A percentile compares a stretch with the other conserved stretches of the same genome.
Evolutionary conservation across 2,888 invertebrate genomes (phyloP).

Genomic region (Periphyllus acericola): DNA sequence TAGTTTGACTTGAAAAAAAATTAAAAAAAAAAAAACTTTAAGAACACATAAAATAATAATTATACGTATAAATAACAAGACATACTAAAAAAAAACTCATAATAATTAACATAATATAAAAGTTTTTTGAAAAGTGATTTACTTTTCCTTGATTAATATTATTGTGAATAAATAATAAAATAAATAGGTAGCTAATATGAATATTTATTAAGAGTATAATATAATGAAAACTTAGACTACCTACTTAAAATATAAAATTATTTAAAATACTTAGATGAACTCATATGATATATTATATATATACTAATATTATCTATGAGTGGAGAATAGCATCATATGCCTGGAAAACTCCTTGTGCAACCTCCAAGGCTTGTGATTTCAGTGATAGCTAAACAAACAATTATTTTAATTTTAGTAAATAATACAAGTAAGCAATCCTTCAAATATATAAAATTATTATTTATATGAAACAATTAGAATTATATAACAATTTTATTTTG

Average conservation of each 20-base stretch:
- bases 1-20: neutral
- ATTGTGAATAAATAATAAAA: conserved; percentile 16
- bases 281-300: conserved; percentile 1
- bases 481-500: neutral
- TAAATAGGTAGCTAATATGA: conserved; percentile 31
- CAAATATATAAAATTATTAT: neutral
- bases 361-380: conserved; percentile 93
- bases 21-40: neutral
- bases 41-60: conserved; percentile 25
- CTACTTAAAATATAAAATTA: conserved; percentile 6
- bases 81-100: neutral
- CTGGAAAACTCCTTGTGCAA: conserved; percentile 89
- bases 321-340: conserved; percentile 87
- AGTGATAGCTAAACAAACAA: conserved; percentile 74
- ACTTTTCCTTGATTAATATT: neutral
- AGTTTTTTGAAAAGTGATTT: neutral
- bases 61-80: conserved; percentile 42
- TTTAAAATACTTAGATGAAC: conserved; percentile 30
- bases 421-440: neutral
- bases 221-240: conserved; percentile 31
- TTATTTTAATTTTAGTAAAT: conserved; percentile 51
- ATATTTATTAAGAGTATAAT: conserved; percentile 5
- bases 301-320: conserved; percentile 55
- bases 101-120: neutral
- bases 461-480: too few relatives aligned